Conservation (phyloP, 2,888 invertebrate species). For the Napeogenes sylphis region DNA sequence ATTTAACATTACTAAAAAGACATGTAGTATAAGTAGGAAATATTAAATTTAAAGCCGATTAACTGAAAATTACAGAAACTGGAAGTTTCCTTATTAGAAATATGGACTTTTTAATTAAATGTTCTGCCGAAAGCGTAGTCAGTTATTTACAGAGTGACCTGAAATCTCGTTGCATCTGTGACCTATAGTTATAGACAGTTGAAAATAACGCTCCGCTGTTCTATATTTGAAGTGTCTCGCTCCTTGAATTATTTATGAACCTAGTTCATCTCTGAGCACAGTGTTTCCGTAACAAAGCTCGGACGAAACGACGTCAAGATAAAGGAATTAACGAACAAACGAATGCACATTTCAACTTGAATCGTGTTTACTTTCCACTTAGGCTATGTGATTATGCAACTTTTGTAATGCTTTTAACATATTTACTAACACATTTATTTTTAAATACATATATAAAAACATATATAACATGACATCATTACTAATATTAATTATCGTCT, state of each 20-base stretch:
- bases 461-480: no score
- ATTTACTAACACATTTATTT: no score
- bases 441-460: no score
- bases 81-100: background rate
- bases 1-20: background rate
- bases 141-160: slow-evolving; percentile 3
- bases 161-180: slow-evolving; percentile 8
- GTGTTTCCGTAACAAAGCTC: slow-evolving; percentile 62
- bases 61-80: background rate
- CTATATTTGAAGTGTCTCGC: slow-evolving; percentile 74
- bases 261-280: slow-evolving; percentile 62
- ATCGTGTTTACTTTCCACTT: slow-evolving; percentile 27
- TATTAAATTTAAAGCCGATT: no score
- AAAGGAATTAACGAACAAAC: slow-evolving; percentile 39
- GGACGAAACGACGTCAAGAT: slow-evolving; percentile 47
- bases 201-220: slow-evolving; percentile 66
- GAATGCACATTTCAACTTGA: slow-evolving; percentile 35
- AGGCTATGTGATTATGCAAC: background rate
- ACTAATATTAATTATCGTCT: no score
- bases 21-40: no score
- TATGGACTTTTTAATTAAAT: no score
- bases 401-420: no score
- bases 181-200: slow-evolving; percentile 36
- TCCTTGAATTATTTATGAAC: slow-evolving; percentile 76
- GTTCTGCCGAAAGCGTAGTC: background rate